Evolutionary conservation across 2,888 invertebrate genomes (phyloP).

Genomic region (Eumerus sabulonum): DNA sequence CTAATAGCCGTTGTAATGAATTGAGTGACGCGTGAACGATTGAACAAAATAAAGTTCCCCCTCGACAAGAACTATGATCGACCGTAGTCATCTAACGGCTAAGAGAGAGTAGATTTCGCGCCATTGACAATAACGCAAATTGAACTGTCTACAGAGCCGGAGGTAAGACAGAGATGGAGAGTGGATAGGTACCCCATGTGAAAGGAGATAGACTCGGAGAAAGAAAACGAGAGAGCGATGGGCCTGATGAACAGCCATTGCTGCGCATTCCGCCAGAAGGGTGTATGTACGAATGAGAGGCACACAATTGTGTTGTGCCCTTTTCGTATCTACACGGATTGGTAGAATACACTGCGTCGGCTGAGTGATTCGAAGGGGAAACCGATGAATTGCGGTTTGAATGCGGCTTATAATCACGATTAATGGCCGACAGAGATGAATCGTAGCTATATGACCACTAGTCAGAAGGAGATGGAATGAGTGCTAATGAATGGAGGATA

Average conservation of each 20-base stretch:
- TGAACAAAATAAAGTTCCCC: constrained; percentile 53
- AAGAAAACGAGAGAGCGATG: no score
- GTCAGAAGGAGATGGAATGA: constrained; percentile 3
- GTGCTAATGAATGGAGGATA: constrained; percentile 7
- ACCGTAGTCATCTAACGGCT: background rate
- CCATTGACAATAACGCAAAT: constrained; percentile 29
- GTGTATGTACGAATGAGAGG: constrained; percentile 2
- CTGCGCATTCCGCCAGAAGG: constrained; percentile 25
- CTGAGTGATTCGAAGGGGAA: constrained; percentile 34
- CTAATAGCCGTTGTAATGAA: constrained; percentile 56
- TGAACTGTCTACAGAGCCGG: constrained; percentile 1
- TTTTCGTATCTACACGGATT: constrained; percentile 47
- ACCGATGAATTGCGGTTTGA: constrained; percentile 53
- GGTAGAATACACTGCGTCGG: constrained; percentile 33
- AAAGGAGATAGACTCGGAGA: no score
- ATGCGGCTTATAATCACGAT: constrained; percentile 46
- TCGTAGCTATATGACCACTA: background rate
- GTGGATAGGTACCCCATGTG: no score
- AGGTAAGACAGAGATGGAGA: background rate
- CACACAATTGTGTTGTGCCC: constrained; percentile 30
- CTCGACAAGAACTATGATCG: constrained; percentile 1
- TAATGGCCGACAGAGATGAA: constrained; percentile 64
- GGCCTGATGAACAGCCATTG: constrained; percentile 44
- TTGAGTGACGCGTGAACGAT: constrained; percentile 63
- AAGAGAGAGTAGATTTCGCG: constrained; percentile 33